Conservation (phyloP, 2,888 invertebrate genomes). For the Leptopilina myrica region DNA sequence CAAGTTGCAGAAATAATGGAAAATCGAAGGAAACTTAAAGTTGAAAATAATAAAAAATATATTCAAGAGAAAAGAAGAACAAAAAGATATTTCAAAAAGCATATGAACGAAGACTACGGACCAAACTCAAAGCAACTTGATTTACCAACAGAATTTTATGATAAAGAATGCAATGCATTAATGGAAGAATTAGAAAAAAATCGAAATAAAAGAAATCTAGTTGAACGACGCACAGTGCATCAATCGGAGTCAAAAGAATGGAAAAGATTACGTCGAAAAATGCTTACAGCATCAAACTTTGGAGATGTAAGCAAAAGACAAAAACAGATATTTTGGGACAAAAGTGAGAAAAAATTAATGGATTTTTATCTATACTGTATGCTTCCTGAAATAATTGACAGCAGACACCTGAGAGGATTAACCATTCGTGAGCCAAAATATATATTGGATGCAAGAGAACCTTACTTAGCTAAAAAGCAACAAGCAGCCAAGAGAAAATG, state of each 20-base stretch:
- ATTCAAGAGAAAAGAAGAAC: neutral
- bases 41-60: neutral
- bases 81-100: neutral
- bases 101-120: too few species aligned
- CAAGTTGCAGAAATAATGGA: neutral
- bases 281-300: too few species aligned
- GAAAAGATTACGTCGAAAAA: neutral
- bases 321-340: constrained; percentile 38
- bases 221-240: too few species aligned
- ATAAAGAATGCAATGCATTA: too few species aligned
- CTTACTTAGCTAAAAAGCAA: neutral
- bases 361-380: constrained; percentile 20
- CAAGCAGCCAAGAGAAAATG: too few species aligned
- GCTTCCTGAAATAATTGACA: constrained; percentile 46
- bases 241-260: neutral
- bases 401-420: constrained; percentile 6
- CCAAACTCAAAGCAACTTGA: too few species aligned
- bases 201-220: too few species aligned
- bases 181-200: too few species aligned
- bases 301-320: too few species aligned
- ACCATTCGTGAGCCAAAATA: constrained; percentile 41
- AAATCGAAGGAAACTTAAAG: neutral
- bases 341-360: too few species aligned
- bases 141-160: too few species aligned
- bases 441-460: constrained; percentile 32